Percentiles rank a stretch among this genome's conserved stretches.
Conservation (phyloP, 2,113 vertebrate species). For the Leptodactylus fuscus region DNA sequence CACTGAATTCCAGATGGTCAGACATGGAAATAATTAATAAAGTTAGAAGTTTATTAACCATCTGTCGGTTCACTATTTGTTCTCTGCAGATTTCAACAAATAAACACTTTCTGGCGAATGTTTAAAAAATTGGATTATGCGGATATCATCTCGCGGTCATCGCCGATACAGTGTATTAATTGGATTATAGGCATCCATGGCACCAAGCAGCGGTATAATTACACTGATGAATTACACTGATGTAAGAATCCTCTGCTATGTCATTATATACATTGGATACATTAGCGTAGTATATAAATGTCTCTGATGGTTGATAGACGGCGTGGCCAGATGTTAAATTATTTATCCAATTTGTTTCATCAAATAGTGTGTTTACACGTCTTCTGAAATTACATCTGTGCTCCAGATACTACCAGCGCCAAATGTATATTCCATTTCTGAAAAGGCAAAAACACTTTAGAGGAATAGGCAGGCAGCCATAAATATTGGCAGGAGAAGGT, state of each 20-base stretch:
- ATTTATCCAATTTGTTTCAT: conserved; percentile 51
- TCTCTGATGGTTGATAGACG: not conserved
- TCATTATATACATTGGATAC: conserved; percentile 28
- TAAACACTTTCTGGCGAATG: conserved; percentile 8
- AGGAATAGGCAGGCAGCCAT: conserved; percentile 41
- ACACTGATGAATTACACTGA: not conserved
- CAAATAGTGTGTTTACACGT: conserved; percentile 35
- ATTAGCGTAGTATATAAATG: not conserved
- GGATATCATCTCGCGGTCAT: not conserved
- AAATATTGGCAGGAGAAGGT: conserved; percentile 45
- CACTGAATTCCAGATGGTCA: conserved; percentile 28
- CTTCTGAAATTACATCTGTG: conserved; percentile 43
- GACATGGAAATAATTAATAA: conserved; percentile 28
- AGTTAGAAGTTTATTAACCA: conserved; percentile 19
- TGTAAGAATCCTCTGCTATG: not conserved
- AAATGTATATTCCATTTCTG: conserved; percentile 48
- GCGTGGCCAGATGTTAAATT: conserved; percentile 32
- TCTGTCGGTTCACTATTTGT: not conserved
- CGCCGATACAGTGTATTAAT: not conserved
- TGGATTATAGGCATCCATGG: not conserved
- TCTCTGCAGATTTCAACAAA: conserved; percentile 3
- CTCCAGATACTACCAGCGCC: conserved; percentile 38
- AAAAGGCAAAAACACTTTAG: conserved; percentile 35
- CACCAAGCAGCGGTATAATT: not conserved
- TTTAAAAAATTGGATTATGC: not conserved